These are phyloP conservation scores for Pollachius pollachius DNA, from an alignment of 2,113 vertebrate species.

Conservation along the genomic window DNA sequence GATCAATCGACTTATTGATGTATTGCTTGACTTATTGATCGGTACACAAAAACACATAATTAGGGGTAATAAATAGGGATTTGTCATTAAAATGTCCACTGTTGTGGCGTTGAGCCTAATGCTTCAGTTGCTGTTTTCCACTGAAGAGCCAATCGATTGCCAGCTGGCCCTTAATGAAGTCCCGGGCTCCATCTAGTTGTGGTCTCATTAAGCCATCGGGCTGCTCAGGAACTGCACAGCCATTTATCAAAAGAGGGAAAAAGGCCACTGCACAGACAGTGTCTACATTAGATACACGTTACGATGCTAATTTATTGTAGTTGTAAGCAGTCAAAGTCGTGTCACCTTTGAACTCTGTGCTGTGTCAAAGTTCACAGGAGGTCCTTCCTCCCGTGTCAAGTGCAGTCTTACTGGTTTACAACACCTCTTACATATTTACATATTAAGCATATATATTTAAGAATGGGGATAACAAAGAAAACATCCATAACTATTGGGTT, in stretches of 20 bases:
- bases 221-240: constrained; percentile 1
- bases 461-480: too few species aligned
- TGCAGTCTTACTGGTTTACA: background rate
- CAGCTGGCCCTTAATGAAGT: constrained; percentile 64
- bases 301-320: too few species aligned
- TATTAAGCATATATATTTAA: background rate
- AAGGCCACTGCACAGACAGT: too few species aligned
- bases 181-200: constrained; percentile 41
- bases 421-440: background rate
- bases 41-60: too few species aligned
- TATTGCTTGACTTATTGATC: too few species aligned
- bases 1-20: too few species aligned
- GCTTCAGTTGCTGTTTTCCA: constrained; percentile 38
- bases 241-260: too few species aligned
- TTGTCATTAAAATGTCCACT: background rate
- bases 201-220: constrained; percentile 52
- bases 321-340: too few species aligned
- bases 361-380: too few species aligned
- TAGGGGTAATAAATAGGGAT: background rate
- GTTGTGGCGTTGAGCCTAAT: constrained; percentile 9
- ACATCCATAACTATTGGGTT: too few species aligned
- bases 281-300: too few species aligned
- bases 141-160: constrained; percentile 52
- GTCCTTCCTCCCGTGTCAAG: background rate
- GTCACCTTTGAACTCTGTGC: too few species aligned